Conservation (phyloP, 2,113 vertebrate species). For the Hippocampus mohnikei region DNA sequence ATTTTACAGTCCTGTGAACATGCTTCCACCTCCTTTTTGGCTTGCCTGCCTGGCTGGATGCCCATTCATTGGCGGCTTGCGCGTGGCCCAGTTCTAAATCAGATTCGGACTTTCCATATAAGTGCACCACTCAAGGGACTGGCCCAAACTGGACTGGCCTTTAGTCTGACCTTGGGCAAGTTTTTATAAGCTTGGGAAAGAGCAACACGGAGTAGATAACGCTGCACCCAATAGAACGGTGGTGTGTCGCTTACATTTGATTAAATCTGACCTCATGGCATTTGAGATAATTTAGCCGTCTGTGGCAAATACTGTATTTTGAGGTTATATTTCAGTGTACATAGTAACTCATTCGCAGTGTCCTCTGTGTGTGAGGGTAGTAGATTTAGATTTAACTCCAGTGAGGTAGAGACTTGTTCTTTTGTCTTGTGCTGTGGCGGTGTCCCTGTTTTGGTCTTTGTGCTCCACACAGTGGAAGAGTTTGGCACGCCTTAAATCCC, state of each 20-base stretch:
- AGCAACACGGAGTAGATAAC: constrained; percentile 49
- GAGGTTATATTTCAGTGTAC: constrained; percentile 21
- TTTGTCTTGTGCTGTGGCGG: constrained; percentile 5
- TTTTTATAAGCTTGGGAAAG: constrained; percentile 64
- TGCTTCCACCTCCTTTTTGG: constrained; percentile 20
- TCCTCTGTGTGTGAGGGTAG: constrained; percentile 20
- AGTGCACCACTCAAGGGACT: constrained; percentile 61
- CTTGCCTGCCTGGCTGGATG: constrained; percentile 42
- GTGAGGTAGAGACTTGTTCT: constrained; percentile 27
- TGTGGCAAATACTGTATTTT: constrained; percentile 11
- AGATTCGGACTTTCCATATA: constrained; percentile 70
- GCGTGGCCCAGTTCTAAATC: constrained; percentile 67
- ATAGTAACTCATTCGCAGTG: constrained; percentile 30
- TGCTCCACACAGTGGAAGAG: constrained; percentile 60
- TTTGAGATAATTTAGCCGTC: constrained; percentile 54
- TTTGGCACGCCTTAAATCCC: constrained; percentile 61
- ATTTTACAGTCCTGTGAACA: constrained; percentile 46
- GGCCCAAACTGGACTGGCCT: constrained; percentile 48
- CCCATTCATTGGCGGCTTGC: constrained; percentile 58
- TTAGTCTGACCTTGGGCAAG: constrained; percentile 64
- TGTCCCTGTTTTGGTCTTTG: constrained; percentile 42
- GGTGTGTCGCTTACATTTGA: constrained; percentile 58
- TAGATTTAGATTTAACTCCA: constrained; percentile 23
- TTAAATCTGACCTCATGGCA: constrained; percentile 62
- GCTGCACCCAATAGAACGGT: constrained; percentile 49